phyloP scores from a whole-genome alignment of 2,888 invertebrate species.

The Euplagia quadripunctaria region DNA sequence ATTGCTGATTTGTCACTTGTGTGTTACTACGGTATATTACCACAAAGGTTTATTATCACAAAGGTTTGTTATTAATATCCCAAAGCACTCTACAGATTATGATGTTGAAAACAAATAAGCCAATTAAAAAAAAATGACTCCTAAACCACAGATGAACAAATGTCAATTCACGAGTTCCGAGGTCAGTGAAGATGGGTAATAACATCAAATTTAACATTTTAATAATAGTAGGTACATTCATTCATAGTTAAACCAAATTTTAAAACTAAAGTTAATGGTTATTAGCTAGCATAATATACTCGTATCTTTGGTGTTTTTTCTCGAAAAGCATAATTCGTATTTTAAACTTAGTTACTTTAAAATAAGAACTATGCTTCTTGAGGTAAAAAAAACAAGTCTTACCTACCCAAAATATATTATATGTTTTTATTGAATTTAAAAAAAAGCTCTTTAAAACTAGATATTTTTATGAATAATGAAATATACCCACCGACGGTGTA shows the following conservation, averaged over 20 bases:
- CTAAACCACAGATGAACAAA: not conserved
- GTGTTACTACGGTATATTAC: no score
- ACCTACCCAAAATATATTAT: not conserved
- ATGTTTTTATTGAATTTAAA: not conserved
- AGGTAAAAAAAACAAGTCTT: not conserved
- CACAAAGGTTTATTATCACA: no score
- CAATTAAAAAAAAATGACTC: not conserved
- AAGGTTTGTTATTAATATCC: no score
- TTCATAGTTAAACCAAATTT: no score
- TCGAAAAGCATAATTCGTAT: not conserved
- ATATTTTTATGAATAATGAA: constrained; percentile 17
- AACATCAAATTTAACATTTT: no score
- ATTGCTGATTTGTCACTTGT: not conserved
- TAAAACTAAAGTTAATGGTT: no score
- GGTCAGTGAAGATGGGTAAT: no score
- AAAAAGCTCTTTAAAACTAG: not conserved
- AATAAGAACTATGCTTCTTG: no score
- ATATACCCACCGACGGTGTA: constrained; percentile 56
- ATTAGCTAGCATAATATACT: no score
- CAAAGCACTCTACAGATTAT: not conserved
- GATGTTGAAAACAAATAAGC: not conserved
- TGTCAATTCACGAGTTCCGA: not conserved
- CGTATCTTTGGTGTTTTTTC: not conserved
- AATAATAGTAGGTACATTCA: no score
- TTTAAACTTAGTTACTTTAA: not conserved